Evolutionary conservation across 2,797 vertebrate genomes (phyloP).

Genomic region (Hafferia zeledoni): DNA sequence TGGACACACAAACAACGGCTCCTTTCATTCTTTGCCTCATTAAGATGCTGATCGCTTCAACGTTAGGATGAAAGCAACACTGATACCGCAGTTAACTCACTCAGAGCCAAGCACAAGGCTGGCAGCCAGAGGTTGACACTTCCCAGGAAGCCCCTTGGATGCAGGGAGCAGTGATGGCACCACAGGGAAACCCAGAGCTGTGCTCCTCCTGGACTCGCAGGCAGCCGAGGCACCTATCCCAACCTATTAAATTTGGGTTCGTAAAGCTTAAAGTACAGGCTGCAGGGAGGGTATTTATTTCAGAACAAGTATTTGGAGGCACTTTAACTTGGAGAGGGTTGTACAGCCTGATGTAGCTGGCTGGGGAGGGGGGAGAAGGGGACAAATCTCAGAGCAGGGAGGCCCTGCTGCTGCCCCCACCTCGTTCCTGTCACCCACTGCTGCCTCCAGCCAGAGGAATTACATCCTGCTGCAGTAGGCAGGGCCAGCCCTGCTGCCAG

Average conservation of each 20-base stretch:
- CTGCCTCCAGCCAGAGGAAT: background rate
- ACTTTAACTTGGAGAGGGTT: background rate
- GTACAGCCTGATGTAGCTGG: background rate
- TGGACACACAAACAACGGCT: background rate
- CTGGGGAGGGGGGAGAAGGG: background rate
- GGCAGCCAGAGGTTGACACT: background rate
- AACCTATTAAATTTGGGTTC: fast-evolving
- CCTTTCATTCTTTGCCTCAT: slow-evolving; percentile 13
- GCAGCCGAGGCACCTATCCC: background rate
- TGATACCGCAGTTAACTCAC: background rate
- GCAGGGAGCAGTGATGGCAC: background rate
- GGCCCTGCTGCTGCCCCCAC: background rate
- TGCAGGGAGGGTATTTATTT: background rate
- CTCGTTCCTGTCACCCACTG: background rate
- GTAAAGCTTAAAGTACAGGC: background rate
- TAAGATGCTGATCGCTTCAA: slow-evolving; percentile 17
- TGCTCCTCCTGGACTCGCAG: background rate
- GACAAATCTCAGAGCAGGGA: background rate
- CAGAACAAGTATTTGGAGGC: background rate
- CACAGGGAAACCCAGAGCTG: background rate
- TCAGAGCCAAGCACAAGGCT: background rate
- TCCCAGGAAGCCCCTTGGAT: background rate
- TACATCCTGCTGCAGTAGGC: slow-evolving; percentile 8
- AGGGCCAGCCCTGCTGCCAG: slow-evolving; percentile 16
- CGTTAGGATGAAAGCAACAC: background rate